Percentiles rank a stretch among this genome's conserved stretches.
Evolutionary conservation across 2,888 invertebrate genomes (phyloP).

Genomic region (Ashinkailepas kermadecensis): DNA sequence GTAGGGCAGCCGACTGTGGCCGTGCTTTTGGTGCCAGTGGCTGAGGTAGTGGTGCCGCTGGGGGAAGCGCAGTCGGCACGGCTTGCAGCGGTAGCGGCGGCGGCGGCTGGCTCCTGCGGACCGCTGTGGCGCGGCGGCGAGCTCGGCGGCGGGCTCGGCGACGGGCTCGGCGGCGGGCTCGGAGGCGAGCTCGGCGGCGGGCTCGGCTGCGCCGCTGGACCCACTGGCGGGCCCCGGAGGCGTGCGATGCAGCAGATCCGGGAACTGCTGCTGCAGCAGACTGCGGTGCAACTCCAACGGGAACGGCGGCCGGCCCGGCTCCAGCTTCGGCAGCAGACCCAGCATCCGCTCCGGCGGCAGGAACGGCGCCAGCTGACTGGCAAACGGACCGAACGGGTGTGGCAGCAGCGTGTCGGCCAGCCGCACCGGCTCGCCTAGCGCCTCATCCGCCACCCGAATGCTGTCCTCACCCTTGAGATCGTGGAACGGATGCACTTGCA

Average conservation of each 20-base stretch:
- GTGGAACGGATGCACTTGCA: constrained; percentile 7
- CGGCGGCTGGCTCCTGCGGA: neutral
- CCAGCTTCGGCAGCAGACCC: neutral
- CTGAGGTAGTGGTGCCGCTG: constrained; percentile 8
- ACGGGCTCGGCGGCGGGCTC: neutral
- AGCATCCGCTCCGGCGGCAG: neutral
- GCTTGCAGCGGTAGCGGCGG: constrained; percentile 10
- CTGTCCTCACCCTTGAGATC: neutral
- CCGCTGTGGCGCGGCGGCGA: neutral
- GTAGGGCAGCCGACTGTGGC: neutral
- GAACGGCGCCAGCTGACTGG: neutral
- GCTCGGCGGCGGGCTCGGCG: neutral
- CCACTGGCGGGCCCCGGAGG: neutral
- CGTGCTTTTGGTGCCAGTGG: constrained; percentile 23
- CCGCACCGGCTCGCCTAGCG: neutral
- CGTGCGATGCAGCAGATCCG: neutral
- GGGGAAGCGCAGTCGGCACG: neutral
- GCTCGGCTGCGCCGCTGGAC: neutral
- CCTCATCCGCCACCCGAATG: neutral
- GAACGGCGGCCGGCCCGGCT: neutral
- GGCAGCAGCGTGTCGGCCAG: neutral
- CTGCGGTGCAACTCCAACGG: neutral
- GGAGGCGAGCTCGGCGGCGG: neutral
- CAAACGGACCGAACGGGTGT: neutral
- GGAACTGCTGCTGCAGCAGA: neutral